Evolutionary conservation across 2,888 invertebrate genomes (phyloP), one percentile per base, ranked within the genome.

Genomic region (Asteroscopus sphinx): DNA sequence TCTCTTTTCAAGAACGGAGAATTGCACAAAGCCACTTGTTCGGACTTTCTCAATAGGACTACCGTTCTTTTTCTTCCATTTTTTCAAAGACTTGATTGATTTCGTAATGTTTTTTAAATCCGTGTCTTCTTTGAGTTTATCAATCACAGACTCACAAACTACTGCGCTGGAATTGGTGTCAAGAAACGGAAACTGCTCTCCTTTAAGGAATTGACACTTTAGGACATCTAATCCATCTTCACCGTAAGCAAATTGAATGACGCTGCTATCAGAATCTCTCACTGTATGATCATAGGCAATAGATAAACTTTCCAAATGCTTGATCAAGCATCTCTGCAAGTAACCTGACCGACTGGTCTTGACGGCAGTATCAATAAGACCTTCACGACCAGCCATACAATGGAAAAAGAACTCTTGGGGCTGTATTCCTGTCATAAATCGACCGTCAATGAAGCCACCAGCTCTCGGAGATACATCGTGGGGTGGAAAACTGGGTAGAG

Each of bases 351-450:
- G 96, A 92, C 99, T 99, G 0, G 99, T 99, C 95, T 99, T 99
- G 0, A 99, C 99, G 68, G 99, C 99, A 3, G 99, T 99, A 96
- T 99, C 99, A 79, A 99, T 98, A 51, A 99, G 95, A 95, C 99
- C 98, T 96, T 99, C 99, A 89, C 99, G 96, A 52, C 99, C 99
- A 51, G 99, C 99, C 99, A 99, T 99, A 84, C 99, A 99, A 95
- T 99, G 99, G 92, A 99, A 99, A 93, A 99, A 99, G 87, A 99
- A 99, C 84, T 99, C 99, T 90, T 99, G 99, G 0, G 99, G 99
- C 81, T 97, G 96, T 76, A 99, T 98, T n/a, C 99, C 99, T 0
- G 99, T 99, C 96, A 99, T 96, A 85, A 99, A 99, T 8, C 99
- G 96, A 0, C 98, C 98, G 74, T 98, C 98, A 51, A 99, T 98